Evolutionary conservation across 1,140 invertebrate genomes (phyloP), one percentile per base, ranked within the genome.

Genomic region (Frieseomelitta varia): DNA sequence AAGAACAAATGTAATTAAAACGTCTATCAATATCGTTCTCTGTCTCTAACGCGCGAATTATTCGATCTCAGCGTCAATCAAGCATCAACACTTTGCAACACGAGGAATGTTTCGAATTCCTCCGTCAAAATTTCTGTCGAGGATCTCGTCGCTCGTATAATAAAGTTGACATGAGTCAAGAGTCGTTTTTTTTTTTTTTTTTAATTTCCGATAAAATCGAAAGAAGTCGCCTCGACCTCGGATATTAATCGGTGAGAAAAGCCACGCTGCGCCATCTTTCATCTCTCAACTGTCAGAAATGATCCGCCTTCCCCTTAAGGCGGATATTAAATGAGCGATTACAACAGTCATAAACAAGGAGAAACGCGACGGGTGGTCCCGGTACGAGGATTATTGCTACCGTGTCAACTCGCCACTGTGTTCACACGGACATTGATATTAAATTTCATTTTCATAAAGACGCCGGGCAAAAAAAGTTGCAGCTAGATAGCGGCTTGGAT

Each of bases 301-400:
- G 39, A 47, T 85, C 75, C 79, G 51, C 76, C 75, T 58, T 65
- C 51, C 75, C 56, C 53, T 10, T 47, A 47, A 0, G 71, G 58
- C 8, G 68, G 77, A 89, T 88, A 89, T 88, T 86, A 88, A 89
- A 89, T 75, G 84, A 88, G 47, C n/a, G 77, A 84, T 88, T 85
- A 85, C 61, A 71, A 67, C 39, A 24, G 19, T 58, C 34, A 30
- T 51, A 55, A 56, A 82, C 73, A 56, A 76, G 84, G 21, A 81
- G 24, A n/a, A n/a, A 34, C 24, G 65, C 55, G 47, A 24, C 56
- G 27, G 34, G 47, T 10, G 47, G 27, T 53, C 27, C 63, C 24
- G 69, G 30, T 73, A 39, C 47, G 84, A 67, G 73, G 75, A 89
- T 89, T 89, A 89, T 83, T 80, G 88, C 65, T 75, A 34, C 58